Evolutionary conservation across 2,888 invertebrate species (phyloP).

Genomic region (Polymixis lichenea): DNA sequence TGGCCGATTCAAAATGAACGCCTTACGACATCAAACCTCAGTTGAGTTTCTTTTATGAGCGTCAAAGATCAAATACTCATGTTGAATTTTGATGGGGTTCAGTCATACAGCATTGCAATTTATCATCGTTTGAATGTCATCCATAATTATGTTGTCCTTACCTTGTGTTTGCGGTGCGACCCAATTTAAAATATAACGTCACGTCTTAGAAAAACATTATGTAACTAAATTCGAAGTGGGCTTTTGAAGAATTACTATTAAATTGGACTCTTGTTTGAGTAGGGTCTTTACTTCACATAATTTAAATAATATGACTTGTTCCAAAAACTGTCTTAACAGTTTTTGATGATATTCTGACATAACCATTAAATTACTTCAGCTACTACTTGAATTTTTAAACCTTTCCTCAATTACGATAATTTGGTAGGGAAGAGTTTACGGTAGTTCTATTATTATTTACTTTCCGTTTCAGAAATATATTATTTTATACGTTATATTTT

Average conservation of each 20-base stretch:
- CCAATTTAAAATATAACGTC: conserved; percentile 76
- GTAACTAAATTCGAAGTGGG: conserved; percentile 44
- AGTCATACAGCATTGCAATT: conserved; percentile 77
- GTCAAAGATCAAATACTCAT: conserved; percentile 85
- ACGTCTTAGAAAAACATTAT: conserved; percentile 66
- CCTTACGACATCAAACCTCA: conserved; percentile 75
- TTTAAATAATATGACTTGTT: conserved; percentile 27
- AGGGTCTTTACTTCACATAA: conserved; percentile 40
- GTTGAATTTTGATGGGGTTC: conserved; percentile 85
- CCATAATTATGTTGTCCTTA: conserved; percentile 85
- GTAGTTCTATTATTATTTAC: background rate
- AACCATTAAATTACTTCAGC: conserved; percentile 17
- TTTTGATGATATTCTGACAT: conserved; percentile 12
- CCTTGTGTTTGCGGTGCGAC: conserved; percentile 77
- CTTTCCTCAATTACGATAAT: conserved; percentile 5
- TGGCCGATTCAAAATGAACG: conserved; percentile 77
- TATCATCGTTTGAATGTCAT: conserved; percentile 85
- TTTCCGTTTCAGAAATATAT: background rate
- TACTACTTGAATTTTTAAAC: conserved; percentile 10
- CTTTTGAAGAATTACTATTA: conserved; percentile 44
- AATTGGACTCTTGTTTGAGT: conserved; percentile 50
- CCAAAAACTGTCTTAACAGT: conserved; percentile 16
- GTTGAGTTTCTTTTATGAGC: conserved; percentile 79
- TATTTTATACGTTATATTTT: background rate
- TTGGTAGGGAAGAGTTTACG: background rate